Evolutionary conservation across 2,113 vertebrate genomes (phyloP), one percentile per base, ranked within the genome.

Genomic region (Empidonax traillii): DNA sequence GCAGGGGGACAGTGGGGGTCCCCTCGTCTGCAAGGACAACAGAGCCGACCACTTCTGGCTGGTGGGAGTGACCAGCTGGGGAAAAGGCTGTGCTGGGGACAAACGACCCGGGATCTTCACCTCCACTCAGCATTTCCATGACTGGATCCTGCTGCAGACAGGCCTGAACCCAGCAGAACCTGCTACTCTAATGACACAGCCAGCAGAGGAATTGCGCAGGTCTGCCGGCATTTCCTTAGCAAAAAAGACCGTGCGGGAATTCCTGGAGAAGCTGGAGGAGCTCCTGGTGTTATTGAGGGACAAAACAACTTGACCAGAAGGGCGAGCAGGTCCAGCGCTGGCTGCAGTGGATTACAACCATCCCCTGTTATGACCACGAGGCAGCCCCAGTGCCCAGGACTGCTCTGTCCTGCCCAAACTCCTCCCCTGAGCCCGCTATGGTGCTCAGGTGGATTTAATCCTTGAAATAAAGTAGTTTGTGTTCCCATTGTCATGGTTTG

Each of bases 171-270:
- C 30, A 7, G 20, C 23, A 21, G 12, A 4, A 10, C 8, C 0
- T 1, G 2, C 19, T 15, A 3, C 9, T 30, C 4, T 21, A 28
- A 28, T 9, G 12, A 1, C 27, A 55, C 13, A 2, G 35, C 47
- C 23, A 24, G 51, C 27, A 15, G 9, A 9, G 51, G 51, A 28
- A 16, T 16, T 28, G 25, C 27, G 14, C 25, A 28, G 51, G 51
- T 16, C 28, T 19, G 13, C 37, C 8, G 18, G 6, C 21, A 8
- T 39, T 5, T 25, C 46, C 30, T 12, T 27, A 12, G 35, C 75
- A 4, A 28, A 35, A 21, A 2, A 3, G 2, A 3, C 5, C 30
- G 30, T 63, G 46, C 3, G 4, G 24, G 3, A 4, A 3, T 25
- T 77, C 58, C n/a, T 77, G 2, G 37, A 2, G 75, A 62, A 9